phyloP scores from a whole-genome alignment of 1,140 invertebrate genomes.

The Heliconius himera region DNA sequence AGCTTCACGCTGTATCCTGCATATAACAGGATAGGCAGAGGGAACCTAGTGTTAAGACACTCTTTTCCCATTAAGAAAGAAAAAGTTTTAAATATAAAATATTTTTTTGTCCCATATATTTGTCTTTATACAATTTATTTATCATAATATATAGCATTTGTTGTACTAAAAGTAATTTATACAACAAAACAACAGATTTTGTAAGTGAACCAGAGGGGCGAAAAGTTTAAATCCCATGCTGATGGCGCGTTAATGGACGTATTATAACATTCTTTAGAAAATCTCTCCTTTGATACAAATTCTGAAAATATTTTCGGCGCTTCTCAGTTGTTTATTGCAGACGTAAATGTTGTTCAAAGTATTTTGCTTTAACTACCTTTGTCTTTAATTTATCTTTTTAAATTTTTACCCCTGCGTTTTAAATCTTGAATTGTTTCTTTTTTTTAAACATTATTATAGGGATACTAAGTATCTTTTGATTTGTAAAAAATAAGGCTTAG shows the following conservation, averaged over 20 bases:
- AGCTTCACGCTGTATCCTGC: too few relatives aligned
- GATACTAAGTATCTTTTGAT: too few relatives aligned
- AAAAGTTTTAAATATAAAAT: too few relatives aligned
- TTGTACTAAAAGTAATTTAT: not conserved
- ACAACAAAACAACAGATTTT: conserved; percentile 20
- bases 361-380: conserved; percentile 16
- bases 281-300: conserved; percentile 29
- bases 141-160: not conserved
- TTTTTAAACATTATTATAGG: too few relatives aligned
- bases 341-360: conserved; percentile 17
- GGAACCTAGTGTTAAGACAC: too few relatives aligned
- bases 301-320: conserved; percentile 31
- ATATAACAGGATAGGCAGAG: too few relatives aligned
- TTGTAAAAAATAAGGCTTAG: too few relatives aligned
- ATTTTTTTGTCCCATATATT: too few relatives aligned
- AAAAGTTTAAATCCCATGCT: conserved; percentile 37
- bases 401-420: not conserved
- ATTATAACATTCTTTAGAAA: conserved; percentile 43
- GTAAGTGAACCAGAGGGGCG: conserved; percentile 21
- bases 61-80: too few relatives aligned
- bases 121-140: too few relatives aligned
- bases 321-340: conserved; percentile 23
- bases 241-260: conserved; percentile 40
- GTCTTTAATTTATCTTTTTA: conserved; percentile 14
- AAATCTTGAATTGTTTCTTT: too few relatives aligned